Percentiles rank a stretch among this genome's conserved stretches.
Conservation (phyloP, 2,113 vertebrate genomes). For the Hyaena hyaena region DNA sequence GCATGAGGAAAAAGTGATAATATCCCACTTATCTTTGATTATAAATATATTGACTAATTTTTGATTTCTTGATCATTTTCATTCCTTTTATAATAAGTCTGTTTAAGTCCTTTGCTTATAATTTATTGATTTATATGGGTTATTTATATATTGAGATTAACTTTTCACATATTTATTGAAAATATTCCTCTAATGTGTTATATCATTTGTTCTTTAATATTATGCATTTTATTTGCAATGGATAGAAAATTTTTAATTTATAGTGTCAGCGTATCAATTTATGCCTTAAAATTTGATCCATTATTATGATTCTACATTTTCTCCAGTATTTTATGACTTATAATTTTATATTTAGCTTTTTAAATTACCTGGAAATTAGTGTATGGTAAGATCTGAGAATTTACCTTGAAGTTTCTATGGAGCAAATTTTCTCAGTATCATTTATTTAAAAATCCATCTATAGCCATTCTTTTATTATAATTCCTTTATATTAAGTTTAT, state of each 20-base stretch:
- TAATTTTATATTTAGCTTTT: not conserved
- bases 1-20: not conserved
- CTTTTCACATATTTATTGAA: not conserved
- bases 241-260: not conserved
- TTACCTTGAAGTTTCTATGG: not conserved
- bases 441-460: not conserved
- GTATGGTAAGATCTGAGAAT: not conserved
- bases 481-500: slow-evolving; percentile 8
- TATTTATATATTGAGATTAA: not conserved
- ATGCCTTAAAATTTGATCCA: not conserved
- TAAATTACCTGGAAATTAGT: not conserved
- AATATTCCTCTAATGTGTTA: slow-evolving; percentile 26
- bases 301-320: not conserved
- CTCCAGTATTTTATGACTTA: not conserved
- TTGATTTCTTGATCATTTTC: slow-evolving; percentile 6
- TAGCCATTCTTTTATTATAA: not conserved
- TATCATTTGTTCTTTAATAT: not conserved
- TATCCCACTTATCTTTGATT: not conserved
- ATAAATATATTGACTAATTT: not conserved
- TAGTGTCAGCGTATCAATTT: not conserved
- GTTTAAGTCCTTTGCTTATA: not conserved
- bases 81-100: not conserved
- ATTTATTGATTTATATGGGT: not conserved
- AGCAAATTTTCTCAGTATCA: not conserved
- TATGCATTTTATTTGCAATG: not conserved